Conservation (phyloP, 2,888 invertebrate genomes). For the Iphiclides podalirius region DNA sequence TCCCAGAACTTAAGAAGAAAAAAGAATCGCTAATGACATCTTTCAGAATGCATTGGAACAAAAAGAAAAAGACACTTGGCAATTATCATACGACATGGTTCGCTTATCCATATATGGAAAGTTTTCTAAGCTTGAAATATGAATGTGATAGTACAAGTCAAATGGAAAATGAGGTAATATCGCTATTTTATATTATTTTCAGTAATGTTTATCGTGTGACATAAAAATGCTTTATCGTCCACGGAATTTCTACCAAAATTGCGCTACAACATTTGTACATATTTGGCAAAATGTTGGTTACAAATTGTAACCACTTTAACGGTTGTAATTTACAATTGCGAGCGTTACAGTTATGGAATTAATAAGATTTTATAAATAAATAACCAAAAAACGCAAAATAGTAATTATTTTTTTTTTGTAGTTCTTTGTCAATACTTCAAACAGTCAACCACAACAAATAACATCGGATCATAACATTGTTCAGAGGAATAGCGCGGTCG, state of each 20-base stretch:
- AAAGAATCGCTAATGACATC: conserved; percentile 72
- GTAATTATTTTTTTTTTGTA: conserved; percentile 28
- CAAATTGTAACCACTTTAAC: too few species aligned
- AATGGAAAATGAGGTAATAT: conserved; percentile 53
- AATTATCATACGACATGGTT: conserved; percentile 63
- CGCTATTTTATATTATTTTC: conserved; percentile 4
- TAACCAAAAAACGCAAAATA: too few species aligned
- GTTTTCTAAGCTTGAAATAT: conserved; percentile 66
- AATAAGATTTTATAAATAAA: too few species aligned
- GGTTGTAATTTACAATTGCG: too few species aligned
- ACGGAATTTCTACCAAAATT: not conserved
- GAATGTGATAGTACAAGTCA: conserved; percentile 57
- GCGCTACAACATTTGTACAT: not conserved
- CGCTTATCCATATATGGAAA: conserved; percentile 63
- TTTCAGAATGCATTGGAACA: conserved; percentile 57
- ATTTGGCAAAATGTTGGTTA: conserved; percentile 17
- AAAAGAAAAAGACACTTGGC: conserved; percentile 46
- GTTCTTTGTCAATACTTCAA: conserved; percentile 34
- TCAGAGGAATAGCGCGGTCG: conserved; percentile 24
- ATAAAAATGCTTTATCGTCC: not conserved
- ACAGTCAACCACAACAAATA: conserved; percentile 29
- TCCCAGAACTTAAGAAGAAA: conserved; percentile 64
- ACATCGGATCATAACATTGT: conserved; percentile 29
- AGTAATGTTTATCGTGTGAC: not conserved
- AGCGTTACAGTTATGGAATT: too few species aligned